Conservation (phyloP, 2,888 invertebrate species). For the Tenthredo mesomela region DNA sequence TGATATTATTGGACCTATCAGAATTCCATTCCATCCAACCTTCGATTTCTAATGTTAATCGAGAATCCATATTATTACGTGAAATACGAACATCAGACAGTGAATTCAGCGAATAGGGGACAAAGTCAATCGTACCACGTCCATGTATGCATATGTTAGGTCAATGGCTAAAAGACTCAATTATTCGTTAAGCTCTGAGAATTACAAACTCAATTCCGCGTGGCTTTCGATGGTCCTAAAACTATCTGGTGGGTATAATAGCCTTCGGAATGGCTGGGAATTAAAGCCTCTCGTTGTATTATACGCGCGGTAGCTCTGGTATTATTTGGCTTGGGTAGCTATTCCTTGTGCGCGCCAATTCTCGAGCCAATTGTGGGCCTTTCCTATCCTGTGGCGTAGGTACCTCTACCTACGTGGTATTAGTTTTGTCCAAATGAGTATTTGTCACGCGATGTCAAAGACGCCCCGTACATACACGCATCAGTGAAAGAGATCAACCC, state of each 20-base stretch:
- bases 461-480: constrained; percentile 56
- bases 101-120: background rate
- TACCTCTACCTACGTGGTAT: constrained; percentile 25
- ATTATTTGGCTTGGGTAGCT: constrained; percentile 4
- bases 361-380: constrained; percentile 33
- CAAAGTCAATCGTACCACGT: background rate
- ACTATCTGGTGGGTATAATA: constrained; percentile 22
- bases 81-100: constrained; percentile 6
- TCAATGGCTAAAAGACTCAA: constrained; percentile 25
- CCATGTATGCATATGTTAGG: constrained; percentile 6
- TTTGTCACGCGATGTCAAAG: constrained; percentile 59
- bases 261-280: constrained; percentile 25
- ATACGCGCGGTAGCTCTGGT: background rate
- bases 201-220: constrained; percentile 36
- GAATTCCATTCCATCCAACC: background rate
- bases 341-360: constrained; percentile 44
- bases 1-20: background rate
- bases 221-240: constrained; percentile 21
- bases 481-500: constrained; percentile 49
- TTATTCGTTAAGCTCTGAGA: constrained; percentile 30
- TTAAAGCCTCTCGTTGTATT: constrained; percentile 11
- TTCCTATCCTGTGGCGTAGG: constrained; percentile 11
- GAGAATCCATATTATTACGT: background rate
- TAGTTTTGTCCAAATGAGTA: constrained; percentile 56
- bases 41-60: background rate